Conservation (phyloP, 2,797 vertebrate genomes). For the Myioborus melanocephalus region DNA sequence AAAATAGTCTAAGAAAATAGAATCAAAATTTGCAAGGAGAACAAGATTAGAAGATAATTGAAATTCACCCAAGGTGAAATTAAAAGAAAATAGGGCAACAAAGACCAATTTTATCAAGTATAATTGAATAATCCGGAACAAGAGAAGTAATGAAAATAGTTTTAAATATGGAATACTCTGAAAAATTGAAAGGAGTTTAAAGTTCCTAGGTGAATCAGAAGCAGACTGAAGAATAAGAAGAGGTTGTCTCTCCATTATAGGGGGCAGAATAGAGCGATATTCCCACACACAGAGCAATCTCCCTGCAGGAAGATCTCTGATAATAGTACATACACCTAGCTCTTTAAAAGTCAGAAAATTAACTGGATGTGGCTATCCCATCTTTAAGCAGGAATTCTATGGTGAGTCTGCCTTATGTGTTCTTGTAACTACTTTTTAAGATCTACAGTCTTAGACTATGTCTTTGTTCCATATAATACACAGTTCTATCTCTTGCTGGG, state of each 20-base stretch:
- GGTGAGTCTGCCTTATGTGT: background rate
- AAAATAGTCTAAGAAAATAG: background rate
- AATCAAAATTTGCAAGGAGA: background rate
- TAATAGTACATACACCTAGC: background rate
- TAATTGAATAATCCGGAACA: slow-evolving; percentile 1
- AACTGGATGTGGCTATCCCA: background rate
- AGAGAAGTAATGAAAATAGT: background rate
- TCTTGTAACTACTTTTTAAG: background rate
- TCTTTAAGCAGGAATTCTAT: background rate
- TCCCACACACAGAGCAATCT: background rate
- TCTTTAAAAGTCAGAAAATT: background rate
- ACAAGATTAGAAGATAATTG: background rate
- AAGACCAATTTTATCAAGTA: background rate
- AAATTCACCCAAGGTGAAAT: slow-evolving; percentile 19
- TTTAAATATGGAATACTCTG: background rate
- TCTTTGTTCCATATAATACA: background rate
- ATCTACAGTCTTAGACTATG: background rate
- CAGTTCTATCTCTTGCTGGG: background rate
- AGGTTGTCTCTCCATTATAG: background rate
- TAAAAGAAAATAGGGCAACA: background rate
- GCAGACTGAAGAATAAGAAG: background rate
- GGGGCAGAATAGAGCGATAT: background rate
- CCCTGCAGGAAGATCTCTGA: background rate
- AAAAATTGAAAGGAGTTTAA: background rate
- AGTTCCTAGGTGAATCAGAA: background rate